Percentiles rank a stretch among this genome's conserved stretches.
Evolutionary conservation across 2,888 invertebrate genomes (phyloP).

Genomic region (Agrochola circellaris): DNA sequence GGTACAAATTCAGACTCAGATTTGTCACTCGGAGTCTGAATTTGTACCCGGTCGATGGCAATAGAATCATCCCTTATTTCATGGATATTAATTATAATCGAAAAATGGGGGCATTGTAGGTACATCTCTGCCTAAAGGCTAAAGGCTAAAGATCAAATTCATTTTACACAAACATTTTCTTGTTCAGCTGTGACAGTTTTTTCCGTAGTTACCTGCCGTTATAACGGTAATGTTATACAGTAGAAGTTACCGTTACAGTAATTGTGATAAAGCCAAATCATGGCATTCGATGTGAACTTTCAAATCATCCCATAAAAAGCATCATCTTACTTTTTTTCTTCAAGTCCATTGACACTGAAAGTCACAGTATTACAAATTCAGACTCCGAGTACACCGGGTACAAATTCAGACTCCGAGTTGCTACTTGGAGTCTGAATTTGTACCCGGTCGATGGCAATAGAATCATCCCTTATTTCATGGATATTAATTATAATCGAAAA

Average conservation of each 20-base stretch:
- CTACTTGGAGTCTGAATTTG: no score
- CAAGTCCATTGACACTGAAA: not conserved
- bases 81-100: no score
- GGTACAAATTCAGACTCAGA: no score
- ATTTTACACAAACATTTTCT: not conserved
- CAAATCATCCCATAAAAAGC: not conserved
- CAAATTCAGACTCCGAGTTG: no score
- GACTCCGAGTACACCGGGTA: no score
- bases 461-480: no score
- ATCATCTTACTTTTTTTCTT: not conserved
- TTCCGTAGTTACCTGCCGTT: not conserved
- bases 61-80: no score
- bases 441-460: no score
- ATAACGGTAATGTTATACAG: slow-evolving; percentile 10
- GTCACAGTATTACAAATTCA: no score
- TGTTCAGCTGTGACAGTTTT: not conserved
- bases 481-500: no score
- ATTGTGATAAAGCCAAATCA: not conserved
- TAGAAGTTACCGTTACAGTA: not conserved
- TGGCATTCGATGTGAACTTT: not conserved
- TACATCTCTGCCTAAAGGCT: no score
- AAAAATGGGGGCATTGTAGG: no score
- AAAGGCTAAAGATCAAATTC: not conserved
- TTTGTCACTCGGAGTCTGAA: not conserved
- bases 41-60: not conserved